phyloP scores from a whole-genome alignment of 92 coral and sea anemone genomes.

The Epizoanthus ramosus region DNA sequence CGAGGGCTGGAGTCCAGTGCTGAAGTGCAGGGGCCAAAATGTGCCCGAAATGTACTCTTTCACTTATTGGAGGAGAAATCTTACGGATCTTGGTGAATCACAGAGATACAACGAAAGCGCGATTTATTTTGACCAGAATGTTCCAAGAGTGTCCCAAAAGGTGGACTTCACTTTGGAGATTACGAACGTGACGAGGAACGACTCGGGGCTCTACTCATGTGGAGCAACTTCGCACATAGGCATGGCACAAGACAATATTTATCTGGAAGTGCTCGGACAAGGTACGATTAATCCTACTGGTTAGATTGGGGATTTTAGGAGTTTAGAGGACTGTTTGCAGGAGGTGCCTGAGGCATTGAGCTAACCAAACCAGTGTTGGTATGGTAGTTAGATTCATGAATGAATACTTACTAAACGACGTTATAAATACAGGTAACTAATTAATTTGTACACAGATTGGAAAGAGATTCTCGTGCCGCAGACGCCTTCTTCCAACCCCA shows the following conservation, averaged over 20 bases:
- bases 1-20: neutral
- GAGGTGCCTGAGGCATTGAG: neutral
- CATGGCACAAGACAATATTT: neutral
- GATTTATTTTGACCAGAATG: conserved; percentile 16
- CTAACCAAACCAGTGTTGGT: too few species aligned
- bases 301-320: too few species aligned
- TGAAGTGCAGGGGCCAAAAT: conserved; percentile 20
- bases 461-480: too few species aligned
- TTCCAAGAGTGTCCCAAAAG: conserved; percentile 2
- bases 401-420: too few species aligned
- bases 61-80: neutral
- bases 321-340: too few species aligned
- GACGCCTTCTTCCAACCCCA: too few species aligned
- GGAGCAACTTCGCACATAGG: neutral
- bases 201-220: conserved; percentile 29
- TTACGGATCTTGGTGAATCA: neutral
- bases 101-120: conserved; percentile 10
- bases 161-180: conserved; percentile 3
- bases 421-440: too few species aligned
- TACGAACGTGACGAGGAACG: neutral
- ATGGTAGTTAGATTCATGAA: too few species aligned
- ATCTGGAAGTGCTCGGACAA: conserved; percentile 14
- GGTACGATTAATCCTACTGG: neutral
- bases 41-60: neutral
- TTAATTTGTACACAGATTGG: too few species aligned